Evolutionary conservation across 2,888 invertebrate species (phyloP).

Genomic region (Drosophila melanosoma): DNA sequence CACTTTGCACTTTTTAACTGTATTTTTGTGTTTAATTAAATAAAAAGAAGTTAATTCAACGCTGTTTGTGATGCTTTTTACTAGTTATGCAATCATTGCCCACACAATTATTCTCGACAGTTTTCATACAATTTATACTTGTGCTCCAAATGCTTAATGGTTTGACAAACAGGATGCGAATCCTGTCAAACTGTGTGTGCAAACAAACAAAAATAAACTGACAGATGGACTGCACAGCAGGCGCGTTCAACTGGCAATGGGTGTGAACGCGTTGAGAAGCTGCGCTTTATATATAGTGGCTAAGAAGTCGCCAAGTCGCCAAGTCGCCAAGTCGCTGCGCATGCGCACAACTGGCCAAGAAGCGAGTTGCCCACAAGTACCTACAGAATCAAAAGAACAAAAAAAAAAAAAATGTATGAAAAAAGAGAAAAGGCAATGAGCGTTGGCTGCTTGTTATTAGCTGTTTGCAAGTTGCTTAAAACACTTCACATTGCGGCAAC

Average conservation of each 20-base stretch:
- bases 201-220: neutral
- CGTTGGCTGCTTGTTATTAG: constrained; percentile 20
- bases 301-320: constrained; percentile 33
- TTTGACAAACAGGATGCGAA: constrained; percentile 13
- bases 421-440: constrained; percentile 26
- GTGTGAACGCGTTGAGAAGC: constrained; percentile 53
- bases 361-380: constrained; percentile 19
- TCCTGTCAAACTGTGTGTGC: constrained; percentile 8
- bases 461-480: constrained; percentile 51
- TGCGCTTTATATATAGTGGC: constrained; percentile 73
- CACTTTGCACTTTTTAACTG: neutral
- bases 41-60: neutral
- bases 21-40: neutral
- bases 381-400: neutral
- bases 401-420: neutral
- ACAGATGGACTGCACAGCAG: constrained; percentile 33
- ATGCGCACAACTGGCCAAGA: constrained; percentile 46
- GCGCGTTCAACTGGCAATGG: constrained; percentile 64
- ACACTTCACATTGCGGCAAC: constrained; percentile 25
- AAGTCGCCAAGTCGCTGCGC: constrained; percentile 31
- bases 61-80: neutral
- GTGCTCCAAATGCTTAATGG: neutral
- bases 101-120: constrained; percentile 12
- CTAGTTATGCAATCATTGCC: neutral
- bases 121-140: constrained; percentile 1